Evolutionary conservation across 1,140 invertebrate genomes (phyloP), one percentile per base, ranked within the genome.

Genomic region (Xylocopa sonorina): DNA sequence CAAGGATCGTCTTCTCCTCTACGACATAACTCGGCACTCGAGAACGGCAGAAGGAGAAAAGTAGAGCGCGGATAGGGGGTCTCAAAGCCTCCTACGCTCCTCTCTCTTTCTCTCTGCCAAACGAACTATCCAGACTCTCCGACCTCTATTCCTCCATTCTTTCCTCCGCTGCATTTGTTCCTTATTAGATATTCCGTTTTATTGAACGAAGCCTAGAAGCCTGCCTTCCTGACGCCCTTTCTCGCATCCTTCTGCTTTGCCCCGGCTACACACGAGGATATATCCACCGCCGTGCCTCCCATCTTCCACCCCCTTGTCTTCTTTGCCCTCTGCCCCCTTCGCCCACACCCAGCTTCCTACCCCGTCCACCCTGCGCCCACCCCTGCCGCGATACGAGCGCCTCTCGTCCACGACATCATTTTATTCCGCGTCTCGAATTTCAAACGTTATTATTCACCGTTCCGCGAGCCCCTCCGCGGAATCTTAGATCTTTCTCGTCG

Each of bases 141-240:
- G 48, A 71, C 66, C 77, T 77, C 74, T 67, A 57, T 75, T 83
- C 18, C 68, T 75, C 87, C 83, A 88, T 91, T 88, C 87, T 88
- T 87, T 85, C 83, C 84, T 88, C 86, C 87, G 88, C 87, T 89
- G 81, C 87, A 88, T 90, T 91, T 89, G 89, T 90, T 81, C 88
- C 89, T 91, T 91, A 91, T 91, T 90, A 91, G 90, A 91, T 92
- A 91, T 92, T 92, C 90, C 91, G 89, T 92, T 91, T 90, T 90
- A 92, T 91, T 89, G 90, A 92, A 88, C 87, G 85, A 83, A 87
- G 82, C 87, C 87, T 88, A 88, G 88, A 82, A 89, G 83, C 77
- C 83, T 89, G 84, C 74, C 81, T 76, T 67, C 64, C 71, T 78
- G 43, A 82, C 82, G 83, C 78, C 76, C 60, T 73, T 72, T 71